Evolutionary conservation across 1,140 invertebrate species (phyloP).

Genomic region (Ganaspis sp.): DNA sequence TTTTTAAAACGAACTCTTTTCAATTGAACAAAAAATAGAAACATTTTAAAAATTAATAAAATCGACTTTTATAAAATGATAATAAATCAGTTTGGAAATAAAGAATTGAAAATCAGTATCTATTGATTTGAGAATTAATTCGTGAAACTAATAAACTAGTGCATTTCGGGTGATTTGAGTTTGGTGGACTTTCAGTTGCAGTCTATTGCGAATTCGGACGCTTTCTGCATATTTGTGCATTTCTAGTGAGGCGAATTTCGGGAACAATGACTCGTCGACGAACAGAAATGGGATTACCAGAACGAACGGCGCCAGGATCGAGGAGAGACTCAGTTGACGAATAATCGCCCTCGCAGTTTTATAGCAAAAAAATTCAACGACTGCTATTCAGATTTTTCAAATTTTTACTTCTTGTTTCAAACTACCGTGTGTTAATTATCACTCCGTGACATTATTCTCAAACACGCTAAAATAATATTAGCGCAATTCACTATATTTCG

Average conservation of each 20-base stretch:
- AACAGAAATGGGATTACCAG: conserved; percentile 41
- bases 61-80: too few species aligned
- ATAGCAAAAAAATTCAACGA: conserved; percentile 8
- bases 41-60: too few species aligned
- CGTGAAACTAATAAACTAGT: neutral
- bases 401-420: neutral
- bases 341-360: conserved; percentile 12
- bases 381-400: neutral
- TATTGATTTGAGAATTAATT: neutral
- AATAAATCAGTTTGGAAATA: too few species aligned
- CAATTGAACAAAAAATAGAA: too few species aligned
- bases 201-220: neutral
- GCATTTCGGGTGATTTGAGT: neutral
- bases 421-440: neutral
- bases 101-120: too few species aligned
- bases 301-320: conserved; percentile 20
- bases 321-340: neutral
- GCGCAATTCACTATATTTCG: too few species aligned
- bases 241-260: conserved; percentile 33
- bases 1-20: too few species aligned
- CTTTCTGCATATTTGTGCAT: conserved; percentile 23
- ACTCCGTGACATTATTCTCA: neutral
- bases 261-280: conserved; percentile 41
- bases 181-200: conserved; percentile 19
- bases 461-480: too few species aligned